Evolutionary conservation across 2,797 vertebrate genomes (phyloP), one percentile per base, ranked within the genome.

Genomic region (Lepilemur septentrionalis): DNA sequence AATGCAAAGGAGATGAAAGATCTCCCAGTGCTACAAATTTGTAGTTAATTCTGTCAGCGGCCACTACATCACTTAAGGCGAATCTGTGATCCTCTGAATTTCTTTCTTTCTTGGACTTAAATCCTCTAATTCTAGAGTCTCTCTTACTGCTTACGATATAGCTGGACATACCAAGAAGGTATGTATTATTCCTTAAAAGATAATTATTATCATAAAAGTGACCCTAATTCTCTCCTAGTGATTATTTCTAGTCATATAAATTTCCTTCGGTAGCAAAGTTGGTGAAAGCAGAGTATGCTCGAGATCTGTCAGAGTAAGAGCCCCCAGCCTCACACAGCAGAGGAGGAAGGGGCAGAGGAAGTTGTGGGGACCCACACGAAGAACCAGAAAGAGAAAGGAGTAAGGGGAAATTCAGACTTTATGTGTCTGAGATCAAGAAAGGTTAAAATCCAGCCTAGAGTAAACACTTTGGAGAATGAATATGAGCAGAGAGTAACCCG

Each of bases 311-410:
- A 15, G 32, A 46, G 18, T 4, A 30, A n/a, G 61, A 28, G 0
- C 6, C 52, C 82, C 59, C 18, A 1, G 25, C 57, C 79, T 22
- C 7, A 2, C 0, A 23, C 5, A 0, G 55, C 75, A 20, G 35
- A 83, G 52, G n/a, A 79, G 50, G 55, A 43, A 0, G 50, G 7
- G 0, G 7, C 9, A 4, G 48, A 50, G n/a, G n/a, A 28, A 1
- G 22, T 35, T 0, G 1, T 0, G 25, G 32, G 15, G 0, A 1
- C 4, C n/a, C 50, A 0, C 0, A 1, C 0, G 41, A 18, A 65
- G 91, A 25, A 46, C 10, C 81, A 22, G 61, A 48, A 78, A 38
- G 61, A 79, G 32, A 41, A 63, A 2, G 28, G n/a, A 18, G 30
- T 4, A 5, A 11, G 52, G 7, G 59, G 4, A 11, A n/a, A 1